Evolutionary conservation across 53 echinoderm and acorn worm species (phyloP).

Genomic region (Patiria pectinifera): DNA sequence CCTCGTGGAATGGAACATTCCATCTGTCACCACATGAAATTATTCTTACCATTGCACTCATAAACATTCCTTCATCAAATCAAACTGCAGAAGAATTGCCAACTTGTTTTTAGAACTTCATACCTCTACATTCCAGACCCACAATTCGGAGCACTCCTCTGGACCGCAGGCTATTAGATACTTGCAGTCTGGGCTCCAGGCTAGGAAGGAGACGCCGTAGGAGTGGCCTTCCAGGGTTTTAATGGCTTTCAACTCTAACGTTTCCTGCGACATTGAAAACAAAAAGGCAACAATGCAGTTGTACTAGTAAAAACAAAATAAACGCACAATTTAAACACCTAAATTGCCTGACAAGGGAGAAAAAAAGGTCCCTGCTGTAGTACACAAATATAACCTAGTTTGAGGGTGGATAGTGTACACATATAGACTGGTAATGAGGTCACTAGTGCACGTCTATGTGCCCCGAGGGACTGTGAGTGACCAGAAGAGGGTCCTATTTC

Average conservation of each 20-base stretch:
- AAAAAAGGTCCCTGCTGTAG: too few species aligned
- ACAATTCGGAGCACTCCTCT: conserved; percentile 94
- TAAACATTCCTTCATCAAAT: too few species aligned
- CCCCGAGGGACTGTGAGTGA: too few species aligned
- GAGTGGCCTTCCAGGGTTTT: conserved; percentile 91
- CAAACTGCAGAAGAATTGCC: neutral
- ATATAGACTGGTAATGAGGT: too few species aligned
- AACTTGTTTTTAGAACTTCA: neutral
- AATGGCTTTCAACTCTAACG: conserved; percentile 83
- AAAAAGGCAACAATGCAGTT: neutral
- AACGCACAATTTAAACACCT: neutral
- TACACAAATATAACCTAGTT: too few species aligned
- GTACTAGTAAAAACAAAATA: neutral
- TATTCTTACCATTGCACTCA: too few species aligned
- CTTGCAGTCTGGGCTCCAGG: conserved; percentile 97
- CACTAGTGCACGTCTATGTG: too few species aligned
- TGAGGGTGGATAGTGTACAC: too few species aligned
- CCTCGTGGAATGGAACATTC: too few species aligned
- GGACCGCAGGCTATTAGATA: conserved; percentile 97
- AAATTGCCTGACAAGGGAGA: too few species aligned
- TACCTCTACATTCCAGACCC: conserved; percentile 99
- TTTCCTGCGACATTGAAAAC: conserved; percentile 73
- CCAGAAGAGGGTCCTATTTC: too few species aligned
- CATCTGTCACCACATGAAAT: too few species aligned
- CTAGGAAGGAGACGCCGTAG: conserved; percentile 93